A percentile compares a stretch with the other conserved stretches of the same genome.
Conservation (phyloP, 2,113 vertebrate species). For the Neoarius graeffei region DNA sequence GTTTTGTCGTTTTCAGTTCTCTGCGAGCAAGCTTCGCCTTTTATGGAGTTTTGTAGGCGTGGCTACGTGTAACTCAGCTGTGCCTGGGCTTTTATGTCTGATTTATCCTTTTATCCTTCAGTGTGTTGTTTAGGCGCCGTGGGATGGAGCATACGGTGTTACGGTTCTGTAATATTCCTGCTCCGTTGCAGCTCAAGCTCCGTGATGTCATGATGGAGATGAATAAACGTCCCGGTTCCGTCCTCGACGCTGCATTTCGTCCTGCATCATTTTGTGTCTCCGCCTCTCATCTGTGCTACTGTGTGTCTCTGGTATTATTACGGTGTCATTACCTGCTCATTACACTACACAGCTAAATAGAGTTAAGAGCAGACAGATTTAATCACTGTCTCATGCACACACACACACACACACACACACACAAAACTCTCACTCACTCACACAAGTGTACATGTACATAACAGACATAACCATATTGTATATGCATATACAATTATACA, state of each 20-base stretch:
- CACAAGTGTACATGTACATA: neutral
- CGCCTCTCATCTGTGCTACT: neutral
- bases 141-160: too few relatives aligned
- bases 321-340: slow-evolving; percentile 14
- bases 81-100: neutral
- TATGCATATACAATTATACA: neutral
- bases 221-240: neutral
- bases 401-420: neutral
- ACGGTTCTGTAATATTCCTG: neutral
- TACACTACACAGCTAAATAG: slow-evolving; percentile 13
- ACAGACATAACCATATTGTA: neutral
- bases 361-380: slow-evolving; percentile 5
- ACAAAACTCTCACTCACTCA: neutral
- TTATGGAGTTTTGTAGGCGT: neutral
- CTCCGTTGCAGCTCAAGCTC: neutral
- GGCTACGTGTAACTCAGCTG: neutral
- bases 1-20: too few relatives aligned
- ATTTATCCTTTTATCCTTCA: too few relatives aligned
- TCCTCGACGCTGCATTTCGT: neutral
- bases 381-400: neutral
- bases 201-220: neutral
- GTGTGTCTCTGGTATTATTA: slow-evolving; percentile 16
- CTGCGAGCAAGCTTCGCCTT: neutral
- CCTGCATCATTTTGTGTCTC: neutral
- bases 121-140: neutral